Evolutionary conservation across 92 coral and sea anemone genomes (phyloP).

Genomic region (Zoanthus gigantus): DNA sequence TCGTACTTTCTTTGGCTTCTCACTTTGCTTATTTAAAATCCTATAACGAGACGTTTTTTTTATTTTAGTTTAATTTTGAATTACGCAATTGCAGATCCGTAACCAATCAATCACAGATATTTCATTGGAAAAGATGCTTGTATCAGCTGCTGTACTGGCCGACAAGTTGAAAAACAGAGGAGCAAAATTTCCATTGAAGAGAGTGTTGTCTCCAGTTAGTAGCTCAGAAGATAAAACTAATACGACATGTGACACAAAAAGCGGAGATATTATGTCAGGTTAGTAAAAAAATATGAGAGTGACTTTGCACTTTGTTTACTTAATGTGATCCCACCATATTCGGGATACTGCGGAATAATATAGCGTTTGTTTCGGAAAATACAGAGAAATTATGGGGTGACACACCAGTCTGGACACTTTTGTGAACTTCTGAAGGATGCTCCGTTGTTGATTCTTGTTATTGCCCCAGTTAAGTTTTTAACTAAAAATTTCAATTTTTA

Average conservation of each 20-base stretch:
- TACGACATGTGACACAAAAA: not conserved
- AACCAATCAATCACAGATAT: constrained; percentile 44
- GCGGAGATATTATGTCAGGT: not conserved
- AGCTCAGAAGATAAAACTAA: not conserved
- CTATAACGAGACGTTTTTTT: not conserved
- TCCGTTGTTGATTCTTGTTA: too few relatives aligned
- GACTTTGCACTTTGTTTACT: too few relatives aligned
- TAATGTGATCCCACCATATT: too few relatives aligned
- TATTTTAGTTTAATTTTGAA: not conserved
- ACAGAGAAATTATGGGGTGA: too few relatives aligned
- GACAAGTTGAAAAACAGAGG: constrained; percentile 45
- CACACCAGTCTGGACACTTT: too few relatives aligned
- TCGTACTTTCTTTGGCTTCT: too few relatives aligned
- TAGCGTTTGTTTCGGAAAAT: too few relatives aligned
- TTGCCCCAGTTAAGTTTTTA: too few relatives aligned
- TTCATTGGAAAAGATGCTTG: constrained; percentile 74
- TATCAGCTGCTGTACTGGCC: constrained; percentile 86
- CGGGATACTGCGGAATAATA: too few relatives aligned
- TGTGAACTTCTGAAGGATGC: too few relatives aligned
- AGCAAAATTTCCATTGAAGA: constrained; percentile 19
- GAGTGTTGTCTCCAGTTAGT: constrained; percentile 17
- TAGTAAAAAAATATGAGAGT: not conserved
- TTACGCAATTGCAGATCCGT: not conserved
- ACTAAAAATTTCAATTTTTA: too few relatives aligned
- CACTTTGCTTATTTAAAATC: too few relatives aligned